Evolutionary conservation across 2,797 vertebrate genomes (phyloP).

Genomic region (Rallus crepitans): DNA sequence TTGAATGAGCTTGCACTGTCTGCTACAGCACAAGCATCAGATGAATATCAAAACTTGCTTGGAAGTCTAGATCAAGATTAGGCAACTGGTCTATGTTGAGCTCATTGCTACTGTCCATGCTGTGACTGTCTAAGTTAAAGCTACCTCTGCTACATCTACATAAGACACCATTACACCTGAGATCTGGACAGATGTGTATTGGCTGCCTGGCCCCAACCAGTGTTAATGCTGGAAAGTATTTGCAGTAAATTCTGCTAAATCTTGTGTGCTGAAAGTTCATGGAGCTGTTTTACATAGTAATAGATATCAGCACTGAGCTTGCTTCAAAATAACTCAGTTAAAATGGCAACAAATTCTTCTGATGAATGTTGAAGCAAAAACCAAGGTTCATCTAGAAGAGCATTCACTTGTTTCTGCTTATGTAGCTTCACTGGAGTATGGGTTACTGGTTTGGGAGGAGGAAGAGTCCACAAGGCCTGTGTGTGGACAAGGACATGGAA

Average conservation of each 20-base stretch:
- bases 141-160: not conserved
- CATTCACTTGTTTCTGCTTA: not conserved
- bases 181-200: fast-evolving
- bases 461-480: not conserved
- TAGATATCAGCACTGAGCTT: not conserved
- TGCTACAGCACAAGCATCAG: not conserved
- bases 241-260: not conserved
- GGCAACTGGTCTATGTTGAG: not conserved
- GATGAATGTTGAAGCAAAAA: not conserved
- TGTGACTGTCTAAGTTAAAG: not conserved
- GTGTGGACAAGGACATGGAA: not conserved
- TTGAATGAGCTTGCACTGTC: not conserved
- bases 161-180: not conserved
- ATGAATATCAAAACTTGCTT: not conserved
- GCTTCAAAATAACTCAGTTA: not conserved
- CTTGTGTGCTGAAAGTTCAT: not conserved
- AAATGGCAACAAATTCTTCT: not conserved
- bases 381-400: not conserved
- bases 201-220: not conserved
- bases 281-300: not conserved
- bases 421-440: not conserved
- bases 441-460: not conserved
- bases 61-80: not conserved
- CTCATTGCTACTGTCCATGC: not conserved
- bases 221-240: not conserved